Base-by-base conservation (phyloP, 2,113 vertebrate species). In the Pimephales promelas region DNA sequence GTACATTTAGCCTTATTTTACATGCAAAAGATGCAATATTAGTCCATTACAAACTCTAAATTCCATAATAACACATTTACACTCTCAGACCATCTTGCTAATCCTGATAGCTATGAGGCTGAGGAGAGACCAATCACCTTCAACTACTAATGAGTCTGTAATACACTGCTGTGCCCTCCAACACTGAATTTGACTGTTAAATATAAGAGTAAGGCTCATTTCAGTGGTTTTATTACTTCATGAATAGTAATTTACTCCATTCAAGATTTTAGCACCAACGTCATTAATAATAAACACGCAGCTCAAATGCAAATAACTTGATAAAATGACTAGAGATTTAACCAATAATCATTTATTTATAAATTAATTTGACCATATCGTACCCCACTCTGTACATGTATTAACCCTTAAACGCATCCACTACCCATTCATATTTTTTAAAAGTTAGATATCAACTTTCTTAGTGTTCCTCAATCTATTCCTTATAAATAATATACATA, bases 331-430 rank as follows among this genome's bases (percentile, higher is more conserved):
- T 36, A 31, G 74, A 85, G 76, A 88, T 92, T 89, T 88, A 89
- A 89, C 68, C 83, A 68, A 70, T 56, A 83, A 89, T 92, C 86
- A 88, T 85, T 87, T 90, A 92, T 92, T 90, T 85, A 93, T 91
- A 79, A 82, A 83, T 85, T 83, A 72, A 88, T 88, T 85, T 81
- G 78, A 52, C 85, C 71, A 87, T 75, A 75, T 87, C 75, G 40
- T 45, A 78, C 24, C 52, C 40, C 28, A 61, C 20, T 34, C 11
- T 54, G 52, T 54, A 54, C 52, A 54, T 22, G 2, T 20, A 54
- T 54, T 54, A 54, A 54, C 52, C 18, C 52, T 18, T 20, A 54
- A 54, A 54, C 4, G 2, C 14, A 49, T 49, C 16, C 14, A 49
- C 47, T 49, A 49, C 14, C 10, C 3, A 11, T 11, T 47, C 11